Evolutionary conservation across 64 coral and sea anemone genomes (phyloP).

Genomic region (Pocillopora verrucosa): DNA sequence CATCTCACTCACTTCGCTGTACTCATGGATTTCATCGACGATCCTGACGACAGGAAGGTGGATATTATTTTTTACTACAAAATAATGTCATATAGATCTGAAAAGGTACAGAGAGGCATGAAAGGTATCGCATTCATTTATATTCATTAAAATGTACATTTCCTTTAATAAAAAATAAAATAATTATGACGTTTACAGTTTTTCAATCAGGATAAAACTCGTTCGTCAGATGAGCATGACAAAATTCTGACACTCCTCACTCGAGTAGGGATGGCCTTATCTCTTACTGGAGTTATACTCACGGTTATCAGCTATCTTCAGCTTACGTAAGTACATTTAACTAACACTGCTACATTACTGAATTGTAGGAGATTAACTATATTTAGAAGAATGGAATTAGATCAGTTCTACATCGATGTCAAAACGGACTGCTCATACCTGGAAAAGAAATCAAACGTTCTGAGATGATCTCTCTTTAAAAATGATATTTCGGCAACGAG

Average conservation of each 20-base stretch:
- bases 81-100: background rate
- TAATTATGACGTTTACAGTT: background rate
- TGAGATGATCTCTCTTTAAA: too few relatives aligned
- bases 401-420: too few relatives aligned
- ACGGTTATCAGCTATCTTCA: slow-evolving; percentile 38
- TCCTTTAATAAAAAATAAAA: too few relatives aligned
- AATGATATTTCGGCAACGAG: too few relatives aligned
- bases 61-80: background rate
- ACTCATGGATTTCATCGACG: slow-evolving; percentile 26
- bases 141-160: too few relatives aligned
- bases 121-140: background rate
- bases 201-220: background rate
- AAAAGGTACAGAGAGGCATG: too few relatives aligned
- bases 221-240: background rate
- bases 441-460: too few relatives aligned
- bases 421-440: too few relatives aligned
- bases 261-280: slow-evolving; percentile 6
- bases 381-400: too few relatives aligned
- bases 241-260: slow-evolving; percentile 14
- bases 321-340: slow-evolving; percentile 26
- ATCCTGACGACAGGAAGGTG: background rate
- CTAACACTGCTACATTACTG: too few relatives aligned
- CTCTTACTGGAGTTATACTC: slow-evolving; percentile 24
- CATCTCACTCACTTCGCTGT: slow-evolving; percentile 68
- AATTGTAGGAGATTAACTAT: too few relatives aligned